Percentiles rank a stretch among this genome's conserved stretches.
These are phyloP conservation scores for Colinus virginianus DNA, from an alignment of 2,113 vertebrate genomes.

Conservation along the genomic window DNA sequence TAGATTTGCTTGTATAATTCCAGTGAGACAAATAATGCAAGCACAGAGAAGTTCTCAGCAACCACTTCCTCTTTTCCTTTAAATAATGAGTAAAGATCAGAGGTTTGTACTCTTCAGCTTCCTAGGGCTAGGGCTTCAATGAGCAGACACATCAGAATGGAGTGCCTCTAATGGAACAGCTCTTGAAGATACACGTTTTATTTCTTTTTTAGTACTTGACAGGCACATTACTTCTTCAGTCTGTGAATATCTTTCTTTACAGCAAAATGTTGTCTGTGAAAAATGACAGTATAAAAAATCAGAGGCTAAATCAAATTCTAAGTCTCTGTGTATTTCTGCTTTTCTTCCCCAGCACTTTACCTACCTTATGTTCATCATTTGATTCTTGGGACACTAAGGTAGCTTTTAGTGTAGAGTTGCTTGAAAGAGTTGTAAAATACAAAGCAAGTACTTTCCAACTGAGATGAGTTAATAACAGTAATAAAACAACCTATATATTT, in stretches of 20 bases:
- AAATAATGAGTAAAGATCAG: neutral
- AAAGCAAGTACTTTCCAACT: neutral
- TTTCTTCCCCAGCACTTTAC: neutral
- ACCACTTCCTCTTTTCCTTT: neutral
- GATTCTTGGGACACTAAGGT: neutral
- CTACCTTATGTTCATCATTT: neutral
- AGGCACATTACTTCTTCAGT: neutral
- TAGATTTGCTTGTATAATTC: neutral
- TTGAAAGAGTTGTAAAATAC: slow-evolving; percentile 8
- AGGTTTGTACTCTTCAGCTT: neutral
- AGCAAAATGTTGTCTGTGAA: neutral
- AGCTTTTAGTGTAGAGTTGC: neutral
- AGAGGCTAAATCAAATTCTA: neutral
- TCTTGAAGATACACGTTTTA: neutral
- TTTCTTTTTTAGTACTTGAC: neutral
- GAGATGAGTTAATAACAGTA: slow-evolving; percentile 13
- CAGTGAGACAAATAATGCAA: neutral
- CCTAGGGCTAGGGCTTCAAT: neutral
- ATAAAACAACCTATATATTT: neutral
- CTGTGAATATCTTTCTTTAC: neutral
- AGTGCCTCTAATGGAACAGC: neutral
- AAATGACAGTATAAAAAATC: neutral
- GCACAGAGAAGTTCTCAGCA: neutral
- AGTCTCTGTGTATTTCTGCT: neutral
- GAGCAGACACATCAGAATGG: neutral